phyloP scores from a whole-genome alignment of 1,140 invertebrate species.

The Wiebesia pumilae region DNA sequence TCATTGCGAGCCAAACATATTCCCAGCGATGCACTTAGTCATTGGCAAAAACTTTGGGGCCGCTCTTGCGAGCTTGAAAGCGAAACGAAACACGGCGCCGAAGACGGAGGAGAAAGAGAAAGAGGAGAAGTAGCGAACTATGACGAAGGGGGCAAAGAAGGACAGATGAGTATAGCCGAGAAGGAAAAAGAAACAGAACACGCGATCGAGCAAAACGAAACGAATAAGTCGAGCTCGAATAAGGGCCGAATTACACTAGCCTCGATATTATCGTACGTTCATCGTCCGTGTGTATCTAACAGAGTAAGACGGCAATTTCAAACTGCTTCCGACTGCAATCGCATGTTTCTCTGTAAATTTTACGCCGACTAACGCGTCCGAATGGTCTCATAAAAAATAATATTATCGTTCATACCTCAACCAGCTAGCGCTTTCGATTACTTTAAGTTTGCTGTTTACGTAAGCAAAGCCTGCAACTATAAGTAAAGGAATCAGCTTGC shows the following conservation, averaged over 20 bases:
- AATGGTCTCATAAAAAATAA: background rate
- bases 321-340: background rate
- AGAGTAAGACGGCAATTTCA: background rate
- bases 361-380: background rate
- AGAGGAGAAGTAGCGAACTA: conserved; percentile 35
- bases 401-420: background rate
- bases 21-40: conserved; percentile 20
- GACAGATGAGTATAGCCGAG: conserved; percentile 44
- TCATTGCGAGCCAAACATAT: background rate
- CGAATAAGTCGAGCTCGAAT: conserved; percentile 16
- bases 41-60: conserved; percentile 36
- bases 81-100: conserved; percentile 58
- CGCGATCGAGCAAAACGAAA: conserved; percentile 45
- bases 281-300: conserved; percentile 40
- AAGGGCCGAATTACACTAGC: conserved; percentile 44
- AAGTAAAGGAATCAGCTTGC: too few species aligned
- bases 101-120: background rate
- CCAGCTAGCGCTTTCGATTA: background rate
- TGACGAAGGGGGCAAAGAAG: conserved; percentile 46
- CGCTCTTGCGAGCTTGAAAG: conserved; percentile 24
- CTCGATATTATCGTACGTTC: conserved; percentile 40
- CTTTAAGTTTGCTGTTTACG: background rate
- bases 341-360: background rate
- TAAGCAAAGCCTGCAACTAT: background rate
- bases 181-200: conserved; percentile 32